Conservation (phyloP, 1,140 invertebrate genomes). For the Drosophila pseudoobscura region DNA sequence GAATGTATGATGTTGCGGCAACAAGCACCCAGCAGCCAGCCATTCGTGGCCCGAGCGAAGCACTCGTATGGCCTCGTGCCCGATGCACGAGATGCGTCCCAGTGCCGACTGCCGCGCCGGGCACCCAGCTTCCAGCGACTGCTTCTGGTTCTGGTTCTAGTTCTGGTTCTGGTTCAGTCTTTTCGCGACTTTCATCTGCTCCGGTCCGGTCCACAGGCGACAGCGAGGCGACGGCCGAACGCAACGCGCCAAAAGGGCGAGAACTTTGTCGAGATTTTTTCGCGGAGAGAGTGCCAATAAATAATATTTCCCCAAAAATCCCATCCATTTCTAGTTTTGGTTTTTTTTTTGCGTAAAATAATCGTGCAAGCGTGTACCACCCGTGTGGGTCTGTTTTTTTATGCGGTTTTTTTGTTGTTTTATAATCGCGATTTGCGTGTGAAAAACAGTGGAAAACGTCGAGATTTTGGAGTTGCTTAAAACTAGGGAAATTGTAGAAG, state of each 20-base stretch:
- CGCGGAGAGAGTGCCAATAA: not conserved
- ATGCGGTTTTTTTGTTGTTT: not conserved
- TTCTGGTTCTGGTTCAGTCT: slow-evolving; percentile 46
- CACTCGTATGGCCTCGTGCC: slow-evolving; percentile 2
- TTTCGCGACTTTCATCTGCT: slow-evolving; percentile 71
- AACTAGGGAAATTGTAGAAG: too few species aligned
- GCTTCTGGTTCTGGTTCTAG: not conserved
- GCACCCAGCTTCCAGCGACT: not conserved
- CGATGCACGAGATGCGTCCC: not conserved
- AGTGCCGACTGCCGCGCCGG: slow-evolving; percentile 3
- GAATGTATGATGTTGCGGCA: slow-evolving; percentile 58
- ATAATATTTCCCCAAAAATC: not conserved
- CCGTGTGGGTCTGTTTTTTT: slow-evolving; percentile 10
- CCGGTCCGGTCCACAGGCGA: slow-evolving; percentile 39
- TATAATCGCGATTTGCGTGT: not conserved
- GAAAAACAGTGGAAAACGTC: too few species aligned
- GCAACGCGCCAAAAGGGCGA: not conserved
- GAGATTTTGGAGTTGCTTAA: too few species aligned
- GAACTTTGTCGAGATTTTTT: slow-evolving; percentile 32
- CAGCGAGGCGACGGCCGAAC: slow-evolving; percentile 16
- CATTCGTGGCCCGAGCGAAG: too few species aligned
- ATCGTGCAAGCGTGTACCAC: not conserved
- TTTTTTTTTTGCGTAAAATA: slow-evolving; percentile 10
- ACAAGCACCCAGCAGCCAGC: slow-evolving; percentile 31
- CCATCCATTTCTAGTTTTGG: not conserved